Evolutionary conservation across 1,140 invertebrate genomes (phyloP).

Genomic region (Conus ventricosus): DNA sequence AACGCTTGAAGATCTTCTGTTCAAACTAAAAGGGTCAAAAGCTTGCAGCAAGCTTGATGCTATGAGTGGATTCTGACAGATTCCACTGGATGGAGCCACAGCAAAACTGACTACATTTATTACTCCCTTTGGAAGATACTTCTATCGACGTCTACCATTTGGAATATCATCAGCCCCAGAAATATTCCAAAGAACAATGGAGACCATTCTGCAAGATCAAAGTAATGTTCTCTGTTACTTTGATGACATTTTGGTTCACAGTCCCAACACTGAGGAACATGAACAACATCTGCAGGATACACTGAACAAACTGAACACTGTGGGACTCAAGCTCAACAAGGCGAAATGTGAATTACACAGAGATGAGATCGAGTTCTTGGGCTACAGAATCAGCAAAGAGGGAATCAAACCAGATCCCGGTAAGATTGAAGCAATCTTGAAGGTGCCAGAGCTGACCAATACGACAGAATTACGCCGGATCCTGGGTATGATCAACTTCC

Average conservation of each 20-base stretch:
- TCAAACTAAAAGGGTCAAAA: constrained; percentile 66
- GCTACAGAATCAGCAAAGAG: neutral
- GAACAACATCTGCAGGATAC: no score
- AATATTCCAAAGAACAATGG: no score
- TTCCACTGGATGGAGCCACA: neutral
- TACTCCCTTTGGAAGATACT: no score
- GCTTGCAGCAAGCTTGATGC: constrained; percentile 42
- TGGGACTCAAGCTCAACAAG: neutral
- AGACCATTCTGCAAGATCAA: no score
- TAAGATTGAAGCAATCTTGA: neutral
- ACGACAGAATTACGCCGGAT: neutral
- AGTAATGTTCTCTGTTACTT: no score
- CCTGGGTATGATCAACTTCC: neutral
- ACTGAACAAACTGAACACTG: no score
- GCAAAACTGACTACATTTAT: no score
- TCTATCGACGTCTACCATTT: no score
- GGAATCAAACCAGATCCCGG: neutral
- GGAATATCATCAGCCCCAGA: no score
- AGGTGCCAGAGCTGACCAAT: neutral
- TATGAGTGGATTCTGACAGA: constrained; percentile 40
- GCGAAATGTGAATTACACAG: neutral
- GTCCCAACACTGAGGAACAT: no score
- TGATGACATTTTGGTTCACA: no score
- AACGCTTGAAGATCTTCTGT: constrained; percentile 37
- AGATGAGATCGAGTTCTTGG: neutral